Conservation (phyloP, 53 echinoderm and acorn worm genomes). For the Arbacia lixula region DNA sequence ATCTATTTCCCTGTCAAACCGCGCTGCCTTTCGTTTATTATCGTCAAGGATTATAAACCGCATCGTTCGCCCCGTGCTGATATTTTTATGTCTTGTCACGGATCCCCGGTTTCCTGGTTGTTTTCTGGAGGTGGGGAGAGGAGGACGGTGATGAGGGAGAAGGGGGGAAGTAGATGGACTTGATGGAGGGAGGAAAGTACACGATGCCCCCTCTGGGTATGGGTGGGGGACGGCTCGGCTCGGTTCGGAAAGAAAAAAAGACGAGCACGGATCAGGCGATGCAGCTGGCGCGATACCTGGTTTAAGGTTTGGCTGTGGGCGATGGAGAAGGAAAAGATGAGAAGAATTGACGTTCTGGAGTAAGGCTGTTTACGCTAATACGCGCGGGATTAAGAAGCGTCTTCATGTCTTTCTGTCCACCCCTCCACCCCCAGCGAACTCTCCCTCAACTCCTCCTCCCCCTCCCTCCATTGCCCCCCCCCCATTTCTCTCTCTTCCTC, state of each 20-base stretch:
- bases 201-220: conserved; percentile 2
- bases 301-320: not conserved
- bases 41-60: too few relatives aligned
- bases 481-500: not conserved
- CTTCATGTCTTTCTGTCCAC: not conserved
- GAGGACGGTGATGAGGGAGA: not conserved
- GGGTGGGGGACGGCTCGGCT: not conserved
- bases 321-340: not conserved
- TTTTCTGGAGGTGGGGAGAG: conserved; percentile 9
- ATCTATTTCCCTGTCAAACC: too few relatives aligned
- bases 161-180: not conserved
- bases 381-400: conserved; percentile 36
- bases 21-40: too few relatives aligned
- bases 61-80: too few relatives aligned
- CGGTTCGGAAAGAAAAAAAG: conserved; percentile 14
- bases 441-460: not conserved
- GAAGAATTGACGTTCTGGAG: conserved; percentile 25
- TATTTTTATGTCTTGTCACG: too few relatives aligned
- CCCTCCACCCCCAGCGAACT: not conserved
- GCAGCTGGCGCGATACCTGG: conserved; percentile 13
- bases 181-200: not conserved
- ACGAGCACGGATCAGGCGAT: not conserved
- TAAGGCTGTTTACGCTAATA: conserved; percentile 19
- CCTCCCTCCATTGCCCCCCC: not conserved
- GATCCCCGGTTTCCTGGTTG: too few relatives aligned